Evolutionary conservation across 2,113 vertebrate species (phyloP), one percentile per base, ranked within the genome.

Genomic region (Bucco capensis): DNA sequence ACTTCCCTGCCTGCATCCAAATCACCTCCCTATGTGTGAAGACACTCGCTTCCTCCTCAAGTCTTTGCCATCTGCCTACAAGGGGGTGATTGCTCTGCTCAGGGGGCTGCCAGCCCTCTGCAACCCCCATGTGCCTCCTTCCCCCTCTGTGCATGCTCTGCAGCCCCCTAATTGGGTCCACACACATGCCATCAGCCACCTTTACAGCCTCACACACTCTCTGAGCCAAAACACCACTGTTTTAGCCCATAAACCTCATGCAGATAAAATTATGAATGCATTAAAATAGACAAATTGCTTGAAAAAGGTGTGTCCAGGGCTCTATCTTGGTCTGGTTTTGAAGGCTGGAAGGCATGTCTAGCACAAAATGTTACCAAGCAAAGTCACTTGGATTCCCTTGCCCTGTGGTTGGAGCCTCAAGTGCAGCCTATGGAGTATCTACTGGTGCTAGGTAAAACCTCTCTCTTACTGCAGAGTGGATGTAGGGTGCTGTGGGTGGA

Each of bases 1-100:
- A 6, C 46, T 53, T 89, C 77, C 77, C 66, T 87, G 84, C 66
- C 89, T 92, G 77, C 77, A 37, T 57, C 91, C 75, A 84, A 85
- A 79, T 21, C 91, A 19, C 58, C 74, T 78, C 89, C 83, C 37
- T 11, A 28, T 13, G 84, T 82, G 91, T 3, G 37, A 92, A 86
- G 70, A 53, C 73, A 1, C 81, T 82, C 11, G 0, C 27, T 51
- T 73, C 86, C 80, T 81, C 49, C 77, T 61, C 46, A 1, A 35
- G 15, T 6, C 89, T 73, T 65, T 4, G 5, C 93, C 94, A 91
- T 87, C 93, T 94, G 91, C 89, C 57, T 82, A 1, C 35, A 10
- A 70, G 28, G 27, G 35, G 51, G 47, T 60, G 31, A 66, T 8
- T 21, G 54, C 19, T 60, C 58, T 5, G 0, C 38, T 24, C 1